Percentiles rank a stretch among this genome's conserved stretches.
Evolutionary conservation across 1,140 invertebrate genomes (phyloP).

Genomic region (Drosophila oshimai): DNA sequence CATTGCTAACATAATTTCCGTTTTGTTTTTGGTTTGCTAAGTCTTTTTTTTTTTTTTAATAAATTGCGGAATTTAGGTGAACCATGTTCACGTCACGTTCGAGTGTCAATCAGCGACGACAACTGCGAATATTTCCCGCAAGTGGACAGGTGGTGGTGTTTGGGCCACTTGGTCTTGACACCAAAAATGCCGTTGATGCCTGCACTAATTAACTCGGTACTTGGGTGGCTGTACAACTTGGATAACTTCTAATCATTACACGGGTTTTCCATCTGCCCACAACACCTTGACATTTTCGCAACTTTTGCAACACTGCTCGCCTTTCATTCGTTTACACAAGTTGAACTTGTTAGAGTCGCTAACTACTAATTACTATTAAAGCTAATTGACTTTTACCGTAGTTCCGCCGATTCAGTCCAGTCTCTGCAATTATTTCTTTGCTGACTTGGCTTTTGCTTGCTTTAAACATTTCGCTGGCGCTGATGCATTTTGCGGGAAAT

Average conservation of each 20-base stretch:
- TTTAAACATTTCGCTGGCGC: constrained; percentile 30
- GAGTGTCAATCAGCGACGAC: constrained; percentile 64
- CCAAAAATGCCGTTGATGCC: constrained; percentile 44
- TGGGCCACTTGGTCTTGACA: constrained; percentile 58
- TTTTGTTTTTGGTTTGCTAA: constrained; percentile 28
- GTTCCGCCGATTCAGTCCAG: constrained; percentile 1
- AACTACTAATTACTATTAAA: constrained; percentile 59
- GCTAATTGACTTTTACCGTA: constrained; percentile 52
- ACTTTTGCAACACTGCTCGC: not conserved
- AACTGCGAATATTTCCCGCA: constrained; percentile 23
- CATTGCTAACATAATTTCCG: constrained; percentile 53
- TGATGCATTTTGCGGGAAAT: constrained; percentile 43
- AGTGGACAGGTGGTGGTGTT: constrained; percentile 9
- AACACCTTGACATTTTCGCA: constrained; percentile 17
- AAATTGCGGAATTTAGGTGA: constrained; percentile 77
- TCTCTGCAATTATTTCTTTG: constrained; percentile 4
- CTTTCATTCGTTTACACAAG: not conserved
- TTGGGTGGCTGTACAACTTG: constrained; percentile 14
- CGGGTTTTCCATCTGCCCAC: constrained; percentile 1
- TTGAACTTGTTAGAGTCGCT: constrained; percentile 11
- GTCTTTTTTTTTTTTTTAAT: constrained; percentile 51
- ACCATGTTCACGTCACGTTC: constrained; percentile 79
- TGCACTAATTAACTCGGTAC: constrained; percentile 55
- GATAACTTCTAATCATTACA: constrained; percentile 25
- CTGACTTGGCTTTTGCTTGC: not conserved